These are phyloP conservation scores for Spilarctia lutea DNA, from an alignment of 2,888 invertebrate genomes.

Conservation along the genomic window DNA sequence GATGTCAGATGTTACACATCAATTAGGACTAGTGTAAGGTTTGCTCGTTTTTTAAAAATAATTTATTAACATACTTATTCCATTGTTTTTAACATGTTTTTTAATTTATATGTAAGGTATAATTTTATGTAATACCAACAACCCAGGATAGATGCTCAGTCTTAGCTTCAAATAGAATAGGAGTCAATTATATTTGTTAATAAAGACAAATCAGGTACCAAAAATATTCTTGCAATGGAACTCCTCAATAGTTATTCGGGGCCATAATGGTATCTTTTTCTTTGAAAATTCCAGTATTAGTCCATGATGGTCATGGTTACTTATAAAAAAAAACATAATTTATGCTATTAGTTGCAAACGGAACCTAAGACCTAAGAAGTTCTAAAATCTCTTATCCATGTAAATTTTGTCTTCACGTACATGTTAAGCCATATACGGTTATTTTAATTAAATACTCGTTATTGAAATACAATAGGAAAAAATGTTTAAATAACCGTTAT, in stretches of 20 bases:
- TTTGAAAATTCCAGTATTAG: background rate
- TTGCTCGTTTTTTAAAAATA: background rate
- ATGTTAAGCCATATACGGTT: background rate
- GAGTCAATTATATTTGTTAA: background rate
- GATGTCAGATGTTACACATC: background rate
- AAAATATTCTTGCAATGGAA: background rate
- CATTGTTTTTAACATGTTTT: background rate
- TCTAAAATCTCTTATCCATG: background rate
- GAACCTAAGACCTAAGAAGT: no score
- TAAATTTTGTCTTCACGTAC: background rate
- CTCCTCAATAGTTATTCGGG: background rate
- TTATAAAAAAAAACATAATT: no score
- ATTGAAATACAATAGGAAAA: background rate
- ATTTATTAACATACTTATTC: background rate
- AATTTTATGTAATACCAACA: background rate
- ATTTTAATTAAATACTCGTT: background rate
- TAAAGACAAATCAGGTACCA: background rate
- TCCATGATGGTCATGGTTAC: background rate
- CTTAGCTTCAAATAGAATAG: background rate
- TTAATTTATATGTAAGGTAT: background rate
- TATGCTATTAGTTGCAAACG: no score
- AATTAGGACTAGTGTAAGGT: background rate
- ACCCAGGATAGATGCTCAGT: background rate
- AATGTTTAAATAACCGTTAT: background rate
- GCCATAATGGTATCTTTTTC: background rate